A percentile compares a stretch with the other conserved stretches of the same genome.
Conservation (phyloP, 2,797 vertebrate genomes). For the Characodon lateralis region DNA sequence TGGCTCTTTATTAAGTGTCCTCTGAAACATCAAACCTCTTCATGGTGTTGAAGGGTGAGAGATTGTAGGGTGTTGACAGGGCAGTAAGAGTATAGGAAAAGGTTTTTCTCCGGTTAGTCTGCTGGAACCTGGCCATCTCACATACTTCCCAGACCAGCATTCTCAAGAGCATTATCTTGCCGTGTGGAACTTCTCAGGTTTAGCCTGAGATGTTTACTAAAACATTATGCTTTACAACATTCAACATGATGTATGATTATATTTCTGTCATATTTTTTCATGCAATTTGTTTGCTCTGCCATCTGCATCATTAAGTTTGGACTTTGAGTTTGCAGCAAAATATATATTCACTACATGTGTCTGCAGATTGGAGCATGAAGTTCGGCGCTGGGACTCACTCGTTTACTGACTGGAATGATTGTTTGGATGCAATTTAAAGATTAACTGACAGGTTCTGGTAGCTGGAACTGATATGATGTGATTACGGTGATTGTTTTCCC, state of each 20-base stretch:
- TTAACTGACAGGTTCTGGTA: not conserved
- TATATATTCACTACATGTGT: conserved; percentile 2
- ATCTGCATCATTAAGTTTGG: not conserved
- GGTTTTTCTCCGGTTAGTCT: not conserved
- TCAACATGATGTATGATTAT: not conserved
- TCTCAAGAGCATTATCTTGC: not conserved
- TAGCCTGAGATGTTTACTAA: not conserved
- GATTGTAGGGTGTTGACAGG: not conserved
- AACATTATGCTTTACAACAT: not conserved
- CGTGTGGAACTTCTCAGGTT: not conserved
- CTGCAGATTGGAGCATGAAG: not conserved
- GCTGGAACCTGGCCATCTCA: not conserved
- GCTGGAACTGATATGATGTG: not conserved
- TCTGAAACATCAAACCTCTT: not conserved
- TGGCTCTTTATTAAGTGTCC: not conserved
- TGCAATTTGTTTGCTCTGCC: not conserved
- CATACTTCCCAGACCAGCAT: not conserved
- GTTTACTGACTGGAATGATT: conserved; percentile 1
- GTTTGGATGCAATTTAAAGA: conserved; percentile 19
- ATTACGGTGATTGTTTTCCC: not conserved
- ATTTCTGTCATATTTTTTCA: conserved; percentile 6
- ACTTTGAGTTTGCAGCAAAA: conserved; percentile 7
- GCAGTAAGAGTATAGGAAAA: not conserved
- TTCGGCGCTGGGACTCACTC: not conserved
- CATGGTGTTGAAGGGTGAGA: not conserved